Conservation (phyloP, 2,113 vertebrate species). For the Leucopsar rothschildi region DNA sequence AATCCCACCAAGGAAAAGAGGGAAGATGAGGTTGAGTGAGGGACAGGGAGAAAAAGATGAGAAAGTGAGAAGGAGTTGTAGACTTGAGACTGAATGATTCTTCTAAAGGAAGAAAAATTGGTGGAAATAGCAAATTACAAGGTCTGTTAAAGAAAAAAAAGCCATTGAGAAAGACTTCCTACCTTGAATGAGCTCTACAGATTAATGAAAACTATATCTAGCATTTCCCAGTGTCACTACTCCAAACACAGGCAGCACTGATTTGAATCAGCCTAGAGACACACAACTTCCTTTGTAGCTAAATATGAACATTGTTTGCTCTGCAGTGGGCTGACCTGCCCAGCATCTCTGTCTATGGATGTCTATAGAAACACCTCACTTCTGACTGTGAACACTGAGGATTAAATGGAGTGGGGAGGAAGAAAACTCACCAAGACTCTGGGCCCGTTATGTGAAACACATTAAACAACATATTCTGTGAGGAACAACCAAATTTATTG, state of each 20-base stretch:
- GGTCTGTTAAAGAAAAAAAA: neutral
- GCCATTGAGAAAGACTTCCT: neutral
- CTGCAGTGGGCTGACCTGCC: neutral
- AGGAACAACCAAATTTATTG: neutral
- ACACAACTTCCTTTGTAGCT: neutral
- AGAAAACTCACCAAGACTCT: neutral
- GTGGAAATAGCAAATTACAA: neutral
- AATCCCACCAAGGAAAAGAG: neutral
- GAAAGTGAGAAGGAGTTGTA: neutral
- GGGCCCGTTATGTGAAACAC: rapidly evolving
- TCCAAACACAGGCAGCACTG: neutral
- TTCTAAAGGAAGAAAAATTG: neutral
- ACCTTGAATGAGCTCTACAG: neutral
- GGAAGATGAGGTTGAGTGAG: neutral
- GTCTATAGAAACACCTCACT: neutral
- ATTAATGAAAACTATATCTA: neutral
- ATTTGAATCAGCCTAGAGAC: neutral
- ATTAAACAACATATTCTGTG: neutral
- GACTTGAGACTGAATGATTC: neutral
- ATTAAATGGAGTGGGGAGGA: neutral
- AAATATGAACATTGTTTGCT: neutral
- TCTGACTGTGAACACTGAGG: neutral
- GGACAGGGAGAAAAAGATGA: neutral
- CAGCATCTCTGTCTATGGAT: neutral
- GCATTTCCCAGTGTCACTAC: neutral